Evolutionary conservation across 2,113 vertebrate species (phyloP).

Genomic region (Acinonyx jubatus): DNA sequence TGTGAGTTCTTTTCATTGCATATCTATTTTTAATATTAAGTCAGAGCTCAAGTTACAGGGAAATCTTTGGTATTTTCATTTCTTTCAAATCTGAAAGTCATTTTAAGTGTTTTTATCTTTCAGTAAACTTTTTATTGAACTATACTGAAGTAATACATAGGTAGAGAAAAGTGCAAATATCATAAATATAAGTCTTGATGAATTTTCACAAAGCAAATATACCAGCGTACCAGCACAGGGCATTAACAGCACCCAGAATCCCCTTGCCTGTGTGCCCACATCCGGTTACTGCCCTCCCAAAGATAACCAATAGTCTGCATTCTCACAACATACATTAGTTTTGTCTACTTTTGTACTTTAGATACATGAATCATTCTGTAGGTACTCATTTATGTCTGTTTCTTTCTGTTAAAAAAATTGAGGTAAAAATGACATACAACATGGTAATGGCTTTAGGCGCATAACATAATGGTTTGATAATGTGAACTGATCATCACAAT

Average conservation of each 20-base stretch:
- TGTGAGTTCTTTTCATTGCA: conserved; percentile 1
- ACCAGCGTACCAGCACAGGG: not conserved
- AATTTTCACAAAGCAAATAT: not conserved
- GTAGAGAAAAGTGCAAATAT: not conserved
- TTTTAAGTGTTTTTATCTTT: not conserved
- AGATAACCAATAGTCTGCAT: accelerated
- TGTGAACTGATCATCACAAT: not conserved
- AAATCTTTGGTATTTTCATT: not conserved
- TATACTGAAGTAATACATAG: not conserved
- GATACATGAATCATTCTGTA: not conserved
- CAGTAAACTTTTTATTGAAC: not conserved
- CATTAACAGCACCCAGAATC: not conserved
- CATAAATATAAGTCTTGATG: not conserved
- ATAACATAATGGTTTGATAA: not conserved
- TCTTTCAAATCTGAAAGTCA: not conserved
- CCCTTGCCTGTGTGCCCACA: not conserved
- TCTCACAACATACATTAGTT: not conserved
- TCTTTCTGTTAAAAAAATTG: not conserved
- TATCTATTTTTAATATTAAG: not conserved
- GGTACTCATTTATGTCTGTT: not conserved
- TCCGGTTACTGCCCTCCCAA: too few species aligned
- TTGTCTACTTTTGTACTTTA: not conserved
- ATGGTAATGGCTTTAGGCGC: not conserved
- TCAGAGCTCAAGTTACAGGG: not conserved
- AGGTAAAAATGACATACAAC: not conserved